phyloP scores from a whole-genome alignment of 2,797 vertebrate genomes.

The Chloroceryle amazona region DNA sequence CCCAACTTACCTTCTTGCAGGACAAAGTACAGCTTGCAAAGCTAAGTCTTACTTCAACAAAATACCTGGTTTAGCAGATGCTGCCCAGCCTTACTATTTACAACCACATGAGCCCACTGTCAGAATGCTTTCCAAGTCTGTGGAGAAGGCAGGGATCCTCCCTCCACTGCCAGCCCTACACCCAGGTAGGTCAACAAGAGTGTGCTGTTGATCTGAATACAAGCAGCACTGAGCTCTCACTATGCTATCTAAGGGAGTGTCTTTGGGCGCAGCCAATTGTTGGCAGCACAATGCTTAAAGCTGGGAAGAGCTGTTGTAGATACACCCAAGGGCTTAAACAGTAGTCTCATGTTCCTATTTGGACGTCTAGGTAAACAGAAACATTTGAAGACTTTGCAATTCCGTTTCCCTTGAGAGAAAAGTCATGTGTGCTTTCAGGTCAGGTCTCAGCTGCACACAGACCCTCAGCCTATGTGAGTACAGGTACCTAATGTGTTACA shows the following conservation, averaged over 20 bases:
- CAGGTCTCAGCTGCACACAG: background rate
- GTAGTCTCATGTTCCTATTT: conserved; percentile 52
- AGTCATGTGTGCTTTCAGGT: conserved; percentile 16
- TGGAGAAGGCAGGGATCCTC: conserved; percentile 25
- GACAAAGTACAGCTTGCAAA: background rate
- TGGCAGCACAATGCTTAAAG: conserved; percentile 36
- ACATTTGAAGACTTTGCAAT: conserved; percentile 43
- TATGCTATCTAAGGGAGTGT: conserved; percentile 49
- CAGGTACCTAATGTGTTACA: background rate
- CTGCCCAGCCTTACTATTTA: background rate
- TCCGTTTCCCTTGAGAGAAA: conserved; percentile 43
- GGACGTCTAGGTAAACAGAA: conserved; percentile 44
- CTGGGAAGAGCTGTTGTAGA: conserved; percentile 51
- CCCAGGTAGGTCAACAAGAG: conserved; percentile 53
- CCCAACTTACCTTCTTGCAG: background rate
- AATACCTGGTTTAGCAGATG: background rate
- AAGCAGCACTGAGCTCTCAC: conserved; percentile 2
- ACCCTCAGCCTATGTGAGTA: background rate
- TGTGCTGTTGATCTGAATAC: conserved; percentile 59
- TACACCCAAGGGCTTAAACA: conserved; percentile 60
- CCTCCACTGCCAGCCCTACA: background rate
- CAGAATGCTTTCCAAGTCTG: background rate
- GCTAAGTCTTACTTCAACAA: background rate
- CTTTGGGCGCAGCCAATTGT: conserved; percentile 41
- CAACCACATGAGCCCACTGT: background rate